phyloP scores from a whole-genome alignment of 2,888 invertebrate species.

The Iphiclides podalirius region DNA sequence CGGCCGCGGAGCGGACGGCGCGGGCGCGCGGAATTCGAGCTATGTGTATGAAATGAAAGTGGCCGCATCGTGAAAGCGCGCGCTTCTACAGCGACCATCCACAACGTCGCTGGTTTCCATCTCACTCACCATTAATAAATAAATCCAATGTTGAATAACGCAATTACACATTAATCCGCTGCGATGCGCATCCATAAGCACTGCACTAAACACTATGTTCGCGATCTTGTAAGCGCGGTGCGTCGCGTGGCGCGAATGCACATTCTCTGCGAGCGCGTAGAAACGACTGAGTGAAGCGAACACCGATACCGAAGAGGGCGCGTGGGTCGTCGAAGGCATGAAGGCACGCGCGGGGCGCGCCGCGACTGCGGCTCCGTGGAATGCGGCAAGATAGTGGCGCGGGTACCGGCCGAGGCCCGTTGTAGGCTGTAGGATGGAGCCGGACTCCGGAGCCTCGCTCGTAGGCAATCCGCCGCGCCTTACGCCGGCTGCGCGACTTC shows the following conservation, averaged over 20 bases:
- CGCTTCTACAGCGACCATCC: slow-evolving; percentile 62
- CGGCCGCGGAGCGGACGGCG: slow-evolving; percentile 71
- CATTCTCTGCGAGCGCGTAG: slow-evolving; percentile 58
- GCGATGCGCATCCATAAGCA: slow-evolving; percentile 73
- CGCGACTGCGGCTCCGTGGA: slow-evolving; percentile 70
- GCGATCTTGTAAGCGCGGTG: slow-evolving; percentile 50
- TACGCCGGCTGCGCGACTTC: slow-evolving; percentile 39
- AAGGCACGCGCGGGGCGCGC: slow-evolving; percentile 77
- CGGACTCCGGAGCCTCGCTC: slow-evolving; percentile 31
- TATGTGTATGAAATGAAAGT: slow-evolving; percentile 80
- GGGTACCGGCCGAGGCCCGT: slow-evolving; percentile 55
- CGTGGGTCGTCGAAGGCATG: slow-evolving; percentile 84
- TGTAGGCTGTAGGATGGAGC: slow-evolving; percentile 48
- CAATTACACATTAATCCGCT: slow-evolving; percentile 59
- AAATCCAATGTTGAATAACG: slow-evolving; percentile 64
- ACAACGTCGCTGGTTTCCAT: slow-evolving; percentile 44
- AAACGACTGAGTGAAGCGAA: slow-evolving; percentile 51
- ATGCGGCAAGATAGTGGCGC: slow-evolving; percentile 51
- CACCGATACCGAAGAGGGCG: slow-evolving; percentile 79
- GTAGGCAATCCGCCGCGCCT: slow-evolving; percentile 38
- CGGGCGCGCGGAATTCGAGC: slow-evolving; percentile 75
- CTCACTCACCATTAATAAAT: slow-evolving; percentile 73
- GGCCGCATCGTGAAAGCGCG: slow-evolving; percentile 79
- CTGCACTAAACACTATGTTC: slow-evolving; percentile 70
- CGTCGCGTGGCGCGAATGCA: slow-evolving; percentile 49